Base-by-base conservation (phyloP, 2,888 invertebrate species). In the Polydrusus pterygomalis region DNA sequence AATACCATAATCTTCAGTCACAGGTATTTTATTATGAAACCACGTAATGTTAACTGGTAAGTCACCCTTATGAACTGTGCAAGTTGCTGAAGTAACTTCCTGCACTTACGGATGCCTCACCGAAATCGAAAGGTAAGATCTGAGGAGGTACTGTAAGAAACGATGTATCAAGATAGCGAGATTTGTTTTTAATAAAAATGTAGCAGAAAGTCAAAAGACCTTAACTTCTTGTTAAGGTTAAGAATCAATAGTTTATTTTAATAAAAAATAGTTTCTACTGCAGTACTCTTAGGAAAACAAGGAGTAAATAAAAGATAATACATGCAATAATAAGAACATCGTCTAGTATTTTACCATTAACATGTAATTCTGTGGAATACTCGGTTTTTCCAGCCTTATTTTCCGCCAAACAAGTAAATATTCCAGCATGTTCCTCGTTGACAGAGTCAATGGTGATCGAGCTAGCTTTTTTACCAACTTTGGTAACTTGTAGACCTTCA, bases 41-140 rank as follows among this genome's bases (percentile, higher is more conserved):
- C 95, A 96, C 64, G 90, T 89, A 75, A 96, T 93, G 79, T 91
- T 90, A 70, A 96, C 89, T 11, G 96, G 96, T 78, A 92, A 79
- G 86, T 96, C 96, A 43, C 96, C 95, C 86, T 94, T 93, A 80
- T 90, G 91, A 25, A 93, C 93, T 45, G 92, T 91, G 85, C 95
- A 95, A 68, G 79, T 80, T 1, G 84, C 76, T 1, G 85, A 81
- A n/a, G 82, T 81, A 49, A 84, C 80, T 47, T 86, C 85, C 86
- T 7, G 84, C 81, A 80, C 87, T 85, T 63, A 91, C 89, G 64
- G 91, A 89, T 79, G 92, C 92, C 79, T 93, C 93, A 78, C 94
- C 94, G 85, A 94, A 95, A 83, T 92, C 91, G 83, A 95, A 95
- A 79, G 93, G 91, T 82, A 92, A 91, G 83, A 95, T 93, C 90